Evolutionary conservation across 2,888 invertebrate genomes (phyloP).

Genomic region (Xanthorhoe designata): DNA sequence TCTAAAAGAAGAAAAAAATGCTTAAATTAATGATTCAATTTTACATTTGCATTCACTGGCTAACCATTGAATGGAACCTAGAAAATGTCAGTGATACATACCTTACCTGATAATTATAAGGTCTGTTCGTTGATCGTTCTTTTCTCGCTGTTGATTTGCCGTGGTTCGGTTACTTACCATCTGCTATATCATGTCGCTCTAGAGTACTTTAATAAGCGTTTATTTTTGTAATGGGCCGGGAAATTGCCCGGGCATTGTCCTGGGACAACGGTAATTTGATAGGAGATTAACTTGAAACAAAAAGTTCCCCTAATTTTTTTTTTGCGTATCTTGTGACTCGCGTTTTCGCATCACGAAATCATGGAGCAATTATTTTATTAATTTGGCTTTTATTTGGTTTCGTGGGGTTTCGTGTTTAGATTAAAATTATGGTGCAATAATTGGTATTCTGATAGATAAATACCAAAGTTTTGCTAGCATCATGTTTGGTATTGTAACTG

Average conservation of each 20-base stretch:
- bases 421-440: not conserved
- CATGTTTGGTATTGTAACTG: too few species aligned
- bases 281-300: not conserved
- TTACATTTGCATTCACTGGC: too few species aligned
- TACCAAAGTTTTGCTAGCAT: too few species aligned
- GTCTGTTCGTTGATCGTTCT: slow-evolving; percentile 31
- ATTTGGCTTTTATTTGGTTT: not conserved
- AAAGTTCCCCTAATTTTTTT: not conserved
- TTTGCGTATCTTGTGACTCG: not conserved
- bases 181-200: slow-evolving; percentile 39
- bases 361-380: not conserved
- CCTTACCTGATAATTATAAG: slow-evolving; percentile 38
- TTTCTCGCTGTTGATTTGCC: not conserved
- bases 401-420: not conserved
- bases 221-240: slow-evolving; percentile 24
- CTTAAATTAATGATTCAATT: too few species aligned
- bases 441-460: too few species aligned
- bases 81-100: too few species aligned
- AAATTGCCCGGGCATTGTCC: slow-evolving; percentile 24
- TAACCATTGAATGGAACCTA: too few species aligned
- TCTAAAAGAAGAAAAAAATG: too few species aligned
- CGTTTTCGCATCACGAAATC: not conserved
- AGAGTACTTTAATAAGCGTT: slow-evolving; percentile 45
- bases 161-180: slow-evolving; percentile 35
- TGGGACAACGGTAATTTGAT: slow-evolving; percentile 10